These are phyloP conservation scores for Tragelaphus eurycerus DNA, from an alignment of 2,797 vertebrate genomes.

Conservation along the genomic window DNA sequence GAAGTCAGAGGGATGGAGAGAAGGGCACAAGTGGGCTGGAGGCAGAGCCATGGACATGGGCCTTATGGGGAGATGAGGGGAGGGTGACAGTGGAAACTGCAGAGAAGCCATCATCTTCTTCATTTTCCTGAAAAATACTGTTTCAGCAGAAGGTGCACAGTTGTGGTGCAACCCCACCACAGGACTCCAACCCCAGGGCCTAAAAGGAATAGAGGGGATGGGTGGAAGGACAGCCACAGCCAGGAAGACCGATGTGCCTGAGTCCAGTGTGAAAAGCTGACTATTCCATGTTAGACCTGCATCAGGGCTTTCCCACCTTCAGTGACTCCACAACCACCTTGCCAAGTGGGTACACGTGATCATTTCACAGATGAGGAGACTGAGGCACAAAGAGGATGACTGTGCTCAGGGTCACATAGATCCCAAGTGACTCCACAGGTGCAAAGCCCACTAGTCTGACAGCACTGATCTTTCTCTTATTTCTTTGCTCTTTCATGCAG, in stretches of 20 bases:
- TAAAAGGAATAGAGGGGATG: neutral
- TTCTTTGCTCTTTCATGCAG: neutral
- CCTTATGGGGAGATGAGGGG: neutral
- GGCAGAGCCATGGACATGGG: neutral
- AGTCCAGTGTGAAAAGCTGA: neutral
- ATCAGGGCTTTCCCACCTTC: neutral
- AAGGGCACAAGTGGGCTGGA: neutral
- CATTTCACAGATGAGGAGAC: neutral
- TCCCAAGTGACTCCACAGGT: neutral
- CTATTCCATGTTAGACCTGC: neutral
- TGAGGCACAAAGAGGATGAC: neutral
- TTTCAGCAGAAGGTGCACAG: neutral
- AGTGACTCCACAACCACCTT: too few species aligned
- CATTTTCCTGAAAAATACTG: neutral
- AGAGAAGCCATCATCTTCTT: neutral
- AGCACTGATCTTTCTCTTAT: neutral
- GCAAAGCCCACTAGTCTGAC: neutral
- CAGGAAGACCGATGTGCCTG: neutral
- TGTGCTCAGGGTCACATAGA: neutral
- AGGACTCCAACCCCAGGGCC: neutral
- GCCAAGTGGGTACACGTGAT: neutral
- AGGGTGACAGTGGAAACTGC: neutral
- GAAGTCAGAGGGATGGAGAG: neutral
- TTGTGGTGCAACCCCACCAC: neutral
- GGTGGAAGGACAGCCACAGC: neutral